These are phyloP conservation scores for Gymnocypris eckloni DNA, from an alignment of 2,797 vertebrate species.

Conservation along the genomic window DNA sequence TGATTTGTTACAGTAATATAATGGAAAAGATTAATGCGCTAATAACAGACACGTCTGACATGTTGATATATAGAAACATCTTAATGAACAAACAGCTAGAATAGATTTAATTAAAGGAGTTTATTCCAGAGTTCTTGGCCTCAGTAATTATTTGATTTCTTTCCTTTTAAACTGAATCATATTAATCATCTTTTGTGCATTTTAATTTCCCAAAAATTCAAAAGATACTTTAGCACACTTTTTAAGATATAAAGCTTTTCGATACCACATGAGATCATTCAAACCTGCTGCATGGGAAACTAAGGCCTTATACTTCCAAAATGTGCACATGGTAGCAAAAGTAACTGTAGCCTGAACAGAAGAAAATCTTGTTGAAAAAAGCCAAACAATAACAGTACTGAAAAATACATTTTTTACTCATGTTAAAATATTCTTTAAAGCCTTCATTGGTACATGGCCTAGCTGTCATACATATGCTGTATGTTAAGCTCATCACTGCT, in stretches of 20 bases:
- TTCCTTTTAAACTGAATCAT: not conserved
- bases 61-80: constrained; percentile 25
- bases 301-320: not conserved
- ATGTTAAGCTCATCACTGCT: not conserved
- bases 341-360: not conserved
- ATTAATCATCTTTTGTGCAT: not conserved
- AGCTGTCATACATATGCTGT: not conserved
- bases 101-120: not conserved
- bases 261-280: not conserved
- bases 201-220: not conserved
- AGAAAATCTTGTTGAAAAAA: not conserved
- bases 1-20: constrained; percentile 2
- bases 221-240: not conserved
- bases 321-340: not conserved
- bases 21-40: not conserved
- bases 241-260: not conserved
- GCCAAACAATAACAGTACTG: not conserved
- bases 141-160: not conserved
- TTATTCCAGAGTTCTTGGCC: not conserved
- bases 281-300: not conserved
- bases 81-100: constrained; percentile 10
- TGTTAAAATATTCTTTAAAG: not conserved
- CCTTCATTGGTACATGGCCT: not conserved
- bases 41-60: not conserved
- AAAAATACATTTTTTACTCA: not conserved